Evolutionary conservation across 2,797 vertebrate genomes (phyloP), one percentile per base, ranked within the genome.

Genomic region (Leptatherina wallacei): DNA sequence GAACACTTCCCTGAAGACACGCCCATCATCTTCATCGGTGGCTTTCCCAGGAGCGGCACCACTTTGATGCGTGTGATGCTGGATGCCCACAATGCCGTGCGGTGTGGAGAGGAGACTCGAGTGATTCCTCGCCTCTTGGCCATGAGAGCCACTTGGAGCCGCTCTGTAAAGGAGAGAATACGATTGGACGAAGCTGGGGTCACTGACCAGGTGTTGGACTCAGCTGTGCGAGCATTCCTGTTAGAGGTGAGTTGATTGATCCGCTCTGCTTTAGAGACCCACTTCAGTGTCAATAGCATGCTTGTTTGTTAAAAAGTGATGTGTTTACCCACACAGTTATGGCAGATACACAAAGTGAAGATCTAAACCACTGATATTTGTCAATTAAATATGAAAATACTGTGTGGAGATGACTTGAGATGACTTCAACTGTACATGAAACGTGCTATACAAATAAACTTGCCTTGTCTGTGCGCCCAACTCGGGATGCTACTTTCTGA

Each of bases 41-140:
- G 97, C 38, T 97, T 98, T 0, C 97, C 97, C 51, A 92, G 97
- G 47, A 98, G 97, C 8, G 97, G 97, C 78, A 98, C 97, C 44
- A 98, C 97, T 0, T 91, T 98, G 32, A 98, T 98, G 97, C 92
- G 97, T 0, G 97, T 97, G 74, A 98, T 98, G 97, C 90, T 98
- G 61, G 97, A 98, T 1, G 97, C 97, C 27, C 97, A 98, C 77
- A 95, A 93, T 0, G 93, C 95, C 0, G 90, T 98, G 33, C 95
- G 96, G 0, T 98, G 97, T 0, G 96, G 97, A 1, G 97, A 98
- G 72, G 97, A 98, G 91, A 98, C 97, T 0, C 86, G 97, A 24
- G 97, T 98, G 33, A 98, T 98, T 73, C 97, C 97, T 0, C 93
- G 96, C 20, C 96, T 98, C 42, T 86, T 98, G 82, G 95, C 96